A percentile compares a stretch with the other conserved stretches of the same genome.
Conservation (phyloP, 2,888 invertebrate species). For the Drosophila stalkeri region DNA sequence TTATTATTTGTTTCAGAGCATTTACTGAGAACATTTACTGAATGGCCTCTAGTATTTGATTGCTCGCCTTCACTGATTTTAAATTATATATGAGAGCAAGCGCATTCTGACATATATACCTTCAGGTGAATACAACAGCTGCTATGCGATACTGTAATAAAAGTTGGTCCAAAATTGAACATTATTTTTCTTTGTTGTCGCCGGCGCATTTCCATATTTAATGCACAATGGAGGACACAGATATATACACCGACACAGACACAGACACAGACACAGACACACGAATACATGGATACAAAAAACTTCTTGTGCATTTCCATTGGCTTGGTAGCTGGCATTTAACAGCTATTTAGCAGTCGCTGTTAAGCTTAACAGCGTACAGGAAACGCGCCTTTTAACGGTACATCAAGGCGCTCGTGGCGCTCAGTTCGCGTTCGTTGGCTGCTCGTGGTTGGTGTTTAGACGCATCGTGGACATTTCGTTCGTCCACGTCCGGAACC, state of each 20-base stretch:
- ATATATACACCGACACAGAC: background rate
- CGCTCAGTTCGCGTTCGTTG: constrained; percentile 43
- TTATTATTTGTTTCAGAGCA: constrained; percentile 53
- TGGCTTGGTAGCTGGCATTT: background rate
- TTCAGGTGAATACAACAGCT: background rate
- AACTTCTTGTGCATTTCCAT: constrained; percentile 10
- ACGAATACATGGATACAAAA: background rate
- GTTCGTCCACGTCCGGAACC: constrained; percentile 1
- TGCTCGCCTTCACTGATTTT: constrained; percentile 16
- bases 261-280: background rate
- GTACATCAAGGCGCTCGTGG: constrained; percentile 17
- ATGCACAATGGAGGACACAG: constrained; percentile 24
- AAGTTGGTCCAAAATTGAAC: constrained; percentile 29
- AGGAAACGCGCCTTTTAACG: constrained; percentile 28
- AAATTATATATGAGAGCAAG: constrained; percentile 8
- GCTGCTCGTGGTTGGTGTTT: constrained; percentile 22
- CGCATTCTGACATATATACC: background rate
- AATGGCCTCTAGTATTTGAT: constrained; percentile 28
- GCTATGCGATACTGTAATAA: constrained; percentile 19
- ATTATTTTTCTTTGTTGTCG: constrained; percentile 40
- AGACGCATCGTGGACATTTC: constrained; percentile 13
- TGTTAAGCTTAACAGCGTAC: constrained; percentile 42
- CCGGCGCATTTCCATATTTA: constrained; percentile 40
- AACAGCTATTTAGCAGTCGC: constrained; percentile 36
- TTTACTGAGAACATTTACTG: constrained; percentile 29